phyloP scores from a whole-genome alignment of 2,113 vertebrate species.

The Aix galericulata region DNA sequence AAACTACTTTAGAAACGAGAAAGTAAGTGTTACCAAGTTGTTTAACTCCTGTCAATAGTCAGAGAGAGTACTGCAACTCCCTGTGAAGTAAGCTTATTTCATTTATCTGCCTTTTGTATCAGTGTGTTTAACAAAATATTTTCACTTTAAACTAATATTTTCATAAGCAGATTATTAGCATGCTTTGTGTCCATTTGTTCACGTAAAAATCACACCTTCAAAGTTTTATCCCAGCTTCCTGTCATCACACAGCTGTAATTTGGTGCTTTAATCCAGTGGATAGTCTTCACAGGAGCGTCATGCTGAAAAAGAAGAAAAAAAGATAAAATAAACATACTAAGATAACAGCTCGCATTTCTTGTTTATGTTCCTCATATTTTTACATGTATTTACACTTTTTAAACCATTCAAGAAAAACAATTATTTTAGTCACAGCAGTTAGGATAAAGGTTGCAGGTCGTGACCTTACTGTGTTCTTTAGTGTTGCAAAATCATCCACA shows the following conservation, averaged over 20 bases:
- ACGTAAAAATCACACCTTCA: slow-evolving; percentile 82
- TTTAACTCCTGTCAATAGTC: neutral
- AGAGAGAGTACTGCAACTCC: neutral
- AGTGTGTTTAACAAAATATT: neutral
- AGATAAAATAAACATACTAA: neutral
- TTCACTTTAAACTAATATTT: neutral
- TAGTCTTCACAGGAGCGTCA: slow-evolving; percentile 93
- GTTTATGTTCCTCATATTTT: neutral
- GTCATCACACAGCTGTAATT: slow-evolving; percentile 99
- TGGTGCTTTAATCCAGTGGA: slow-evolving; percentile 99
- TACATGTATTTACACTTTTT: neutral
- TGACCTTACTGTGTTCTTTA: neutral
- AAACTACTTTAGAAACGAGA: neutral
- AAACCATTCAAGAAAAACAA: neutral
- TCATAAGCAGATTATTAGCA: neutral
- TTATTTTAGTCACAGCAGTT: neutral
- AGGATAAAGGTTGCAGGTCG: neutral
- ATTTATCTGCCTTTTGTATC: neutral
- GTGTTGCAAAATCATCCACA: neutral
- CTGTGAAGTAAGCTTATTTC: neutral
- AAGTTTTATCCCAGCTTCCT: slow-evolving; percentile 98
- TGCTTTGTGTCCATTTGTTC: neutral
- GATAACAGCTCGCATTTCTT: neutral
- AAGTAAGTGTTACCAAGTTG: neutral
- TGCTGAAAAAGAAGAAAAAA: slow-evolving; percentile 78